Base-by-base conservation (phyloP, 2,113 vertebrate species). In the Willisornis vidua region DNA sequence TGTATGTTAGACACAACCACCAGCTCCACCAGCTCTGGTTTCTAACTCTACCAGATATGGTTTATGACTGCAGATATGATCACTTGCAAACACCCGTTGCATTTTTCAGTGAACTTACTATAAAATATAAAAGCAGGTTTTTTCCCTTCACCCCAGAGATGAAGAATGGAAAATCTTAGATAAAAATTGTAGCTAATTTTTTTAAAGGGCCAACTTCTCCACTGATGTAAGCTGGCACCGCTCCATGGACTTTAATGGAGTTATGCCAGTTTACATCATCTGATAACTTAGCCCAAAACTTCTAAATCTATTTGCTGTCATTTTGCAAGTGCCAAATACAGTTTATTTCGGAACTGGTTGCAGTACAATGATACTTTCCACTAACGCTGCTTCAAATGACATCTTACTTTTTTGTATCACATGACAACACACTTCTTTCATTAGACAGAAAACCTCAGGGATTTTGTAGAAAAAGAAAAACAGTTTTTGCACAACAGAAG, bases 111-210 rank as follows among this genome's bases (percentile, higher is more conserved):
- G 31, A 82, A 29, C 33, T 14, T n/a, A 57, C 41, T 35, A 78
- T 17, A 57, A 75, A 95, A 77, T 63, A 73, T 5, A 63, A 66
- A 90, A 89, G 39, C 51, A 52, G 31, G 7, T 0, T 18, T 70
- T 87, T 89, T 79, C 2, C 11, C 43, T 93, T 94, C 86, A 55
- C 76, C 65, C 88, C 68, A 82, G 73, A 95, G 88, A 79, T 62
- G 88, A 90, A 92, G 86, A 94, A 96, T 92, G 95, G 95, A 96
- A 94, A 96, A 92, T 87, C 76, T 95, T 84, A 94, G 88, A 90
- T 91, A 90, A 88, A 68, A 67, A 68, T 26, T 62, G n/a, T 15
- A 72, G 72, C 73, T 93, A 71, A 66, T 92, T 93, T 75, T 93
- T 96, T 92, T 19, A n/a, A 91, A 94, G 95, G 93, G 77, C 90